Evolutionary conservation across 2,113 vertebrate species (phyloP).

Genomic region (Halcyon malimbica): DNA sequence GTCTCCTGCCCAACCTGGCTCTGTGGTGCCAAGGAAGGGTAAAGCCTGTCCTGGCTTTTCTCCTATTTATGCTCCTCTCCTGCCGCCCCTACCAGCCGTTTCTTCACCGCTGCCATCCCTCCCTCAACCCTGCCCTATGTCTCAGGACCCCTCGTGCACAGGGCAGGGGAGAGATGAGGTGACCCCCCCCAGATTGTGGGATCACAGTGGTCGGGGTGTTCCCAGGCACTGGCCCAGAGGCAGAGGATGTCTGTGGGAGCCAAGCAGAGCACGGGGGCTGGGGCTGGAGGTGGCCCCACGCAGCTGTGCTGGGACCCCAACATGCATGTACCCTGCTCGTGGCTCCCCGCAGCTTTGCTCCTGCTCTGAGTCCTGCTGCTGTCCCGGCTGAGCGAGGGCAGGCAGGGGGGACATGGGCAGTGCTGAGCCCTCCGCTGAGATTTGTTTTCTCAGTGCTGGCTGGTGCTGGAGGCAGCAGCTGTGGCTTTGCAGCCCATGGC

Average conservation of each 20-base stretch:
- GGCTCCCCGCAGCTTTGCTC: neutral
- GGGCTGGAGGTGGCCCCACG: rapidly evolving
- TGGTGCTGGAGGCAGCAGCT: neutral
- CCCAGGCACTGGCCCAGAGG: rapidly evolving
- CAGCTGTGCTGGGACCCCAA: neutral
- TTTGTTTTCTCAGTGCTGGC: rapidly evolving
- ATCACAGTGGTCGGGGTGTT: rapidly evolving
- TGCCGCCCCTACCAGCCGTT: neutral
- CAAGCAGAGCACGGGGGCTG: neutral
- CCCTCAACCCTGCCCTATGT: neutral
- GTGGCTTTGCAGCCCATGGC: neutral
- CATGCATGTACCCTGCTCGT: neutral
- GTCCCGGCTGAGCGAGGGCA: neutral
- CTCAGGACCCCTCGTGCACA: constrained; percentile 11
- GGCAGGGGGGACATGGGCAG: neutral
- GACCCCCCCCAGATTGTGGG: neutral
- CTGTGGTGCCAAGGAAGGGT: neutral
- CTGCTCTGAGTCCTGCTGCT: neutral
- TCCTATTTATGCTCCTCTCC: neutral
- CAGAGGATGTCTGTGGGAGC: neutral
- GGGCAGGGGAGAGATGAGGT: neutral
- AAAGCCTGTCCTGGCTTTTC: neutral
- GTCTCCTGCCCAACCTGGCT: rapidly evolving
- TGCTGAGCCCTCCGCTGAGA: neutral
- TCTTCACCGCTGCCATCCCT: neutral